Conservation (phyloP, 2,888 invertebrate genomes). For the Siphlonurus alternatus region DNA sequence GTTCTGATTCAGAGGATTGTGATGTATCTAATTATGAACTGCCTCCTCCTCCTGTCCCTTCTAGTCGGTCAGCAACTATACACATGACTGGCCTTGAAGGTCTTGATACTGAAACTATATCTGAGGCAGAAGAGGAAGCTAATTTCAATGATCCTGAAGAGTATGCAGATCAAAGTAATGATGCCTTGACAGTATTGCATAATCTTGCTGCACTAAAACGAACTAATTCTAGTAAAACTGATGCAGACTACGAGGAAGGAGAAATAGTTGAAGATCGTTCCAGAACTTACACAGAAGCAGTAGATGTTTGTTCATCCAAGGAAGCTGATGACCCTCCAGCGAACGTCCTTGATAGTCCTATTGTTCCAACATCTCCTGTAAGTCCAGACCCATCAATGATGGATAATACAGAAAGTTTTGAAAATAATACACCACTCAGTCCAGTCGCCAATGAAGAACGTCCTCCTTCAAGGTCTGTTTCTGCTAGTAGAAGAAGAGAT, state of each 20-base stretch:
- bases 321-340: background rate
- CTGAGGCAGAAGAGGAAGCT: slow-evolving; percentile 49
- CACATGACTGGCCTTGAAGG: slow-evolving; percentile 31
- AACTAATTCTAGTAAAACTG: slow-evolving; percentile 3
- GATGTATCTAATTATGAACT: slow-evolving; percentile 3
- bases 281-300: slow-evolving; percentile 14
- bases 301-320: background rate
- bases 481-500: slow-evolving; percentile 5
- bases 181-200: slow-evolving; percentile 16
- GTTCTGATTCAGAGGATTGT: slow-evolving; percentile 7
- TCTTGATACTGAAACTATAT: slow-evolving; percentile 56
- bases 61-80: background rate
- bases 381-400: background rate
- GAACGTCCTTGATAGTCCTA: too few relatives aligned
- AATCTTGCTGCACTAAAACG: slow-evolving; percentile 22
- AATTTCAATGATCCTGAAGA: slow-evolving; percentile 40
- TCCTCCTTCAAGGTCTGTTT: slow-evolving; percentile 7
- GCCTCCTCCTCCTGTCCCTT: background rate
- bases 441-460: background rate
- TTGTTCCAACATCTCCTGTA: background rate
- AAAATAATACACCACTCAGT: slow-evolving; percentile 17
- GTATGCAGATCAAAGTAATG: slow-evolving; percentile 14
- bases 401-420: slow-evolving; percentile 17
- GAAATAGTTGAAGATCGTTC: slow-evolving; percentile 35
- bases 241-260: slow-evolving; percentile 32